phyloP scores from a whole-genome alignment of 2,888 invertebrate species.

The Tetragonisca angustula region DNA sequence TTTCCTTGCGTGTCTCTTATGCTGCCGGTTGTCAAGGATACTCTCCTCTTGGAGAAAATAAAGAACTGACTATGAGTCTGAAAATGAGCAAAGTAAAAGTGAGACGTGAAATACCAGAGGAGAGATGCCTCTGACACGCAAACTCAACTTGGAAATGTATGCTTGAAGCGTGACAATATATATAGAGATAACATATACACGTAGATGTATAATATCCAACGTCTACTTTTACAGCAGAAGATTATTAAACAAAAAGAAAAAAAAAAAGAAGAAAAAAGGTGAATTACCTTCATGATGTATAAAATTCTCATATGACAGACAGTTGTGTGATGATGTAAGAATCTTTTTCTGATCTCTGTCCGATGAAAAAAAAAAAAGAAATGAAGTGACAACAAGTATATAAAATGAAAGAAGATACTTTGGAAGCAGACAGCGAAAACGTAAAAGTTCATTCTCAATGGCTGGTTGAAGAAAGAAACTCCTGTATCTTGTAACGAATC shows the following conservation, averaged over 20 bases:
- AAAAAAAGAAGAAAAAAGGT: not conserved
- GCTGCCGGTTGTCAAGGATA: not conserved
- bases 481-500: not conserved
- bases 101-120: not conserved
- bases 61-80: not conserved
- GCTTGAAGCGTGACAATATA: constrained; percentile 30
- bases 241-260: not conserved
- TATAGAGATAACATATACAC: not conserved
- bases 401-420: not conserved
- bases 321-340: not conserved
- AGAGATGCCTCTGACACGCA: constrained; percentile 7
- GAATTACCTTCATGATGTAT: not conserved
- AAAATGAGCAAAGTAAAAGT: constrained; percentile 10
- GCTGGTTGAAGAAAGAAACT: not conserved
- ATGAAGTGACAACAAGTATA: no score
- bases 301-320: not conserved
- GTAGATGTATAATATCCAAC: constrained; percentile 6
- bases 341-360: not conserved
- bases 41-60: not conserved
- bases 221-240: constrained; percentile 23
- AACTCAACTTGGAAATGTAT: not conserved
- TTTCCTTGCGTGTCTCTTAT: not conserved
- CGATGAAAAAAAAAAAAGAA: not conserved
- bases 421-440: constrained; percentile 23
- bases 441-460: constrained; percentile 32